Conservation (phyloP, 1,140 invertebrate genomes). For the Drosophila teissieri region DNA sequence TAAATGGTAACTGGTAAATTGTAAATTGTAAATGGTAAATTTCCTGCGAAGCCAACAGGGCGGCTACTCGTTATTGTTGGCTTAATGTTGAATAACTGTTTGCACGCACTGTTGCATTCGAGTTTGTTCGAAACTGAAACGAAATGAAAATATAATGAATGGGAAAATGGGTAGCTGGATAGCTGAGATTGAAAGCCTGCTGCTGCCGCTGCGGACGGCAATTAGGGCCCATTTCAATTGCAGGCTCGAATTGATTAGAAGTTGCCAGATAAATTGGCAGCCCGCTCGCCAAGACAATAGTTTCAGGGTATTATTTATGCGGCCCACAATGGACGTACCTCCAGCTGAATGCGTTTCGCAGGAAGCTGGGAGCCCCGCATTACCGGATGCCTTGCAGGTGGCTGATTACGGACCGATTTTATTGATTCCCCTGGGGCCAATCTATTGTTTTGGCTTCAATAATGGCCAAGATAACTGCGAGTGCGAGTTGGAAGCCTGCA, state of each 20-base stretch:
- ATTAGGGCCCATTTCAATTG: conserved; percentile 36
- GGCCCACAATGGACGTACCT: conserved; percentile 21
- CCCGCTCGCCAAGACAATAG: conserved; percentile 20
- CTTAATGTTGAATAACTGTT: conserved; percentile 33
- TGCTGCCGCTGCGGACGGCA: conserved; percentile 3
- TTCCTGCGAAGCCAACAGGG: conserved; percentile 24
- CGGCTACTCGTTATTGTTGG: conserved; percentile 39
- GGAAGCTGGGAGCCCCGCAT: neutral
- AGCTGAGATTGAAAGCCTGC: neutral
- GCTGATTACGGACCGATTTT: conserved; percentile 9
- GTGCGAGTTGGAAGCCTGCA: neutral
- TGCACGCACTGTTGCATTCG: conserved; percentile 40
- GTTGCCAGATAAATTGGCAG: conserved; percentile 10
- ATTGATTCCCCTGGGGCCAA: conserved; percentile 8
- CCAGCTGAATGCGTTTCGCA: neutral
- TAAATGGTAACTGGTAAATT: too few species aligned
- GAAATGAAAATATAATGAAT: conserved; percentile 42
- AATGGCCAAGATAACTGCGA: conserved; percentile 3
- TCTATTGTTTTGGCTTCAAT: conserved; percentile 10
- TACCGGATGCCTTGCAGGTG: conserved; percentile 8
- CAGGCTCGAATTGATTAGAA: conserved; percentile 33
- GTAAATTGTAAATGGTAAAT: too few species aligned
- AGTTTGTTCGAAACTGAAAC: conserved; percentile 32
- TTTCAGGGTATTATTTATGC: conserved; percentile 17
- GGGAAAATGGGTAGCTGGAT: conserved; percentile 12